These are phyloP conservation scores for Leptopilina boulardi DNA, from an alignment of 1,140 invertebrate species.

Conservation along the genomic window DNA sequence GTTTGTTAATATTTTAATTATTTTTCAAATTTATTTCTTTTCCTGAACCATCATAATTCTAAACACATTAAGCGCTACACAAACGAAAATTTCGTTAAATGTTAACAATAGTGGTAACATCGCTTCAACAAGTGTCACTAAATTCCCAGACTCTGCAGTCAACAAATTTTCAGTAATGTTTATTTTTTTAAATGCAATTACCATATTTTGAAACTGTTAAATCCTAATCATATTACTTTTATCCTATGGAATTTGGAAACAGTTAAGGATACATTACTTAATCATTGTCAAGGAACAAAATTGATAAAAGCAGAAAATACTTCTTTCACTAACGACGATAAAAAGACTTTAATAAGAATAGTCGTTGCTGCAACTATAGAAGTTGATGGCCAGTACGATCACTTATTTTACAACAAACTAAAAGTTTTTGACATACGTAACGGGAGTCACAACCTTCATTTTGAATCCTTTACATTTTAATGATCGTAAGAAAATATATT, in stretches of 20 bases:
- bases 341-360: neutral
- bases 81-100: neutral
- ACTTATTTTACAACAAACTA: neutral
- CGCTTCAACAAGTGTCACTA: neutral
- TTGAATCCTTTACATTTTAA: no score
- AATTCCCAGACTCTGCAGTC: neutral
- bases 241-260: neutral
- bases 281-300: neutral
- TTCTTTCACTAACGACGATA: neutral
- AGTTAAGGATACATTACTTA: neutral
- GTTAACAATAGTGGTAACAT: neutral
- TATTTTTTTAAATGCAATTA: neutral
- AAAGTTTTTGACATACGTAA: neutral
- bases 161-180: conserved; percentile 4
- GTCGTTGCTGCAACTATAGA: neutral
- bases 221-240: neutral
- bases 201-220: neutral
- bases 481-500: no score
- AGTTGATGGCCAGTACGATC: neutral
- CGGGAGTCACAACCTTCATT: no score
- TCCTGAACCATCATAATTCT: no score
- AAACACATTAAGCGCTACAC: neutral
- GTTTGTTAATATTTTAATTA: no score
- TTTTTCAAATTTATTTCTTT: no score
- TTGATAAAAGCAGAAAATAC: neutral